Evolutionary conservation across 2,888 invertebrate species (phyloP), one percentile per base, ranked within the genome.

Genomic region (Cyaniris semiargus): DNA sequence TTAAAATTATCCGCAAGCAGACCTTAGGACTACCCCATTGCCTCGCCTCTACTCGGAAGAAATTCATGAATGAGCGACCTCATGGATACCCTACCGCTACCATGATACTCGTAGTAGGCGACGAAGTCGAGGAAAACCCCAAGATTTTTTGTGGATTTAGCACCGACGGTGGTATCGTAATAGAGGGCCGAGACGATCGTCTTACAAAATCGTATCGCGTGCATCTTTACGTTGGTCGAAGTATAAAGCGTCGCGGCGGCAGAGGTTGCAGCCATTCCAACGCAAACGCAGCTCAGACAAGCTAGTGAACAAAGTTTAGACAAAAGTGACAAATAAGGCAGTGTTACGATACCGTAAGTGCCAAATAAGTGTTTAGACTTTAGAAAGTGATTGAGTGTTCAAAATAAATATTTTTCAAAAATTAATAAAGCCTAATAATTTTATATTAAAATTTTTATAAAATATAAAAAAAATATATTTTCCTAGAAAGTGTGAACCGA

Each of bases 161-260:
- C 66, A 71, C 75, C 80, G 81, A 80, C 53, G 80, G 78, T 79
- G 76, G 83, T 87, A 78, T 80, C 81, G 85, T 92, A 89, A 93
- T 94, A 94, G 83, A 85, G 86, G 92, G 83, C 86, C 85, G 86
- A 83, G 86, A 85, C 85, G 85, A 86, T 84, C 86, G 90, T 92
- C 94, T 93, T 94, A 92, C 94, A 93, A 94, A 94, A 94, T 91
- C 93, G 83, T 84, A 81, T 85, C 81, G 89, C 89, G 85, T 90
- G 88, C 92, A 88, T 91, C 93, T 93, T 93, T 92, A 86, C 86
- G 85, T 87, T 87, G 90, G 89, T 91, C 88, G 89, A 93, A 89
- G 90, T 94, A 94, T 94, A 94, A 94, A 93, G 89, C 88, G 86
- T 85, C 83, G 90, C 84, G 84, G 89, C 87, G 86, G 91, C 89